Evolutionary conservation across 2,113 vertebrate genomes (phyloP).

Genomic region (Anser brachyrhynchus): DNA sequence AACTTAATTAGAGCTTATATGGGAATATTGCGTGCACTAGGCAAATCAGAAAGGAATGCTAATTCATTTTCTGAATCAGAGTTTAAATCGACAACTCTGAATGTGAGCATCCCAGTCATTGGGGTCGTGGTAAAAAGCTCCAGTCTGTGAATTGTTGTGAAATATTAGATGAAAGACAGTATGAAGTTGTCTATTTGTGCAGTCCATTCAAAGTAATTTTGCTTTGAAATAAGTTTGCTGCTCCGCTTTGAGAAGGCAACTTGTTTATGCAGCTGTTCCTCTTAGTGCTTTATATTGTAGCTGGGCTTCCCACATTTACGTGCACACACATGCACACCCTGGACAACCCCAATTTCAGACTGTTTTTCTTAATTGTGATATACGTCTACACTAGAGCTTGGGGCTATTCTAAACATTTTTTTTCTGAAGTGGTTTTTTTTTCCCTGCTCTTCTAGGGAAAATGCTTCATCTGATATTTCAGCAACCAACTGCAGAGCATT

Average conservation of each 20-base stretch:
- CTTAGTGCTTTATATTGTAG: neutral
- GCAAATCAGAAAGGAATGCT: neutral
- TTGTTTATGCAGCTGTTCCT: neutral
- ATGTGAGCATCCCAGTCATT: neutral
- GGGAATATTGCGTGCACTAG: neutral
- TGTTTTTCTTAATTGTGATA: neutral
- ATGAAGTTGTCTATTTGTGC: neutral
- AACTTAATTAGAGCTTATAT: neutral
- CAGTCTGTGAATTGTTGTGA: accelerated
- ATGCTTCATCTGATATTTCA: neutral
- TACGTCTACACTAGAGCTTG: neutral
- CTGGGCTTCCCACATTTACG: neutral
- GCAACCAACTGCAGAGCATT: neutral
- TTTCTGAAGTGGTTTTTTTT: neutral
- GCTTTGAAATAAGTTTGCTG: neutral
- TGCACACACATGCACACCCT: too few species aligned
- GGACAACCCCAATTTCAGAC: neutral
- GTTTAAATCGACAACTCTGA: neutral
- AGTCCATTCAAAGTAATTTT: neutral
- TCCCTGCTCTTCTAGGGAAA: neutral
- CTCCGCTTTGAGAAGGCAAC: neutral
- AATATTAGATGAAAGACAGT: neutral
- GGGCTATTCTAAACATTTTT: neutral
- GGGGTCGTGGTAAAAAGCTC: neutral
- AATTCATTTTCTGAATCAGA: neutral